phyloP scores from a whole-genome alignment of 1,140 invertebrate genomes.

The Zaprionus ghesquierei region DNA sequence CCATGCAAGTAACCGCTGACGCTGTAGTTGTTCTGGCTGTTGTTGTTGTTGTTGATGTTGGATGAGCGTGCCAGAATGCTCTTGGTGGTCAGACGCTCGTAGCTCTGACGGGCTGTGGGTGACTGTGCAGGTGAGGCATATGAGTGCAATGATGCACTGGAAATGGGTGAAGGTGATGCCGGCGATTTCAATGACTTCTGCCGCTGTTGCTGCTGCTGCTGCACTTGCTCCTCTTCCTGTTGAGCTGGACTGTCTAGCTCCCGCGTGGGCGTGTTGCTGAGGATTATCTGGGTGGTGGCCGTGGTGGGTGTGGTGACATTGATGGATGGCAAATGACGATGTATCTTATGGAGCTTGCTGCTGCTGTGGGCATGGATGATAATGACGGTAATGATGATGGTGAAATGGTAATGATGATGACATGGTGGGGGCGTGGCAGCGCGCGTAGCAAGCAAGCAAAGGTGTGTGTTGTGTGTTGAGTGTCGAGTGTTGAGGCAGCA shows the following conservation, averaged over 20 bases:
- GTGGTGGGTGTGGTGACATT: conserved; percentile 75
- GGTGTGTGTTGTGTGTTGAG: conserved; percentile 27
- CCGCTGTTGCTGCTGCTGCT: conserved; percentile 6
- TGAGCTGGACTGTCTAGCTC: conserved; percentile 27
- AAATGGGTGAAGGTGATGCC: conserved; percentile 42
- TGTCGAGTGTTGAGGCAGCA: conserved; percentile 53
- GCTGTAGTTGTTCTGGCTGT: conserved; percentile 50
- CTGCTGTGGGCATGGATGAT: neutral
- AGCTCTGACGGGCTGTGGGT: conserved; percentile 37
- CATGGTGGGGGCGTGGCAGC: conserved; percentile 26
- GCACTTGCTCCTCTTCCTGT: conserved; percentile 7
- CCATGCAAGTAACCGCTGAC: conserved; percentile 70
- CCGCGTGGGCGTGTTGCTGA: conserved; percentile 48
- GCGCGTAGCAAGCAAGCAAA: conserved; percentile 60
- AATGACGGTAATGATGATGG: conserved; percentile 31
- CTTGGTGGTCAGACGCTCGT: conserved; percentile 66
- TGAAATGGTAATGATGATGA: conserved; percentile 51
- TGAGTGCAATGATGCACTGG: conserved; percentile 54
- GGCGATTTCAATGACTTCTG: conserved; percentile 1
- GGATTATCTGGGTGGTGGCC: conserved; percentile 72
- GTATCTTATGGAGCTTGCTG: conserved; percentile 59
- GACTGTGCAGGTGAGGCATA: conserved; percentile 63
- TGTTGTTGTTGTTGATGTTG: conserved; percentile 10
- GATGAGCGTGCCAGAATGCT: conserved; percentile 61
- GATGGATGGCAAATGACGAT: conserved; percentile 69